Evolutionary conservation across 2,888 invertebrate genomes (phyloP).

Genomic region (Leptogaster cylindrica): DNA sequence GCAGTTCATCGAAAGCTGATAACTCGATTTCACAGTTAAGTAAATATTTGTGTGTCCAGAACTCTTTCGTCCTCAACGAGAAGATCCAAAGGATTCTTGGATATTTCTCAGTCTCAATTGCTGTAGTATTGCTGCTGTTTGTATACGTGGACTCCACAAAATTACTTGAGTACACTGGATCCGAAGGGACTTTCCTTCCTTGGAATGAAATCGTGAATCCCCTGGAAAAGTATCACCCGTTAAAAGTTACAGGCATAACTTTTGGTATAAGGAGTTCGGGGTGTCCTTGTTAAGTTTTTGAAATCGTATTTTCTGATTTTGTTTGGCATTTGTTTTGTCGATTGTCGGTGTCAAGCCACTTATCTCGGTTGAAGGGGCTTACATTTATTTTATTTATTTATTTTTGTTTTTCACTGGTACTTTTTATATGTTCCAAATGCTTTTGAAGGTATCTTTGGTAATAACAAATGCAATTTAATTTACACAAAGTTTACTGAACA

Average conservation of each 20-base stretch:
- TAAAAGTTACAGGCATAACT: slow-evolving; percentile 29
- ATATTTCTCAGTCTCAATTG: slow-evolving; percentile 15
- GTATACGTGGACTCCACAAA: slow-evolving; percentile 24
- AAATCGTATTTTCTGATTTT: slow-evolving; percentile 32
- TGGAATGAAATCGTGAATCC: neutral
- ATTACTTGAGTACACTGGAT: slow-evolving; percentile 20
- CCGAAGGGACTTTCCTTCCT: neutral
- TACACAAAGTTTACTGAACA: too few species aligned
- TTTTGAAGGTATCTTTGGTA: too few species aligned
- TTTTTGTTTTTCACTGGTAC: too few species aligned
- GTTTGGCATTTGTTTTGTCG: slow-evolving; percentile 15
- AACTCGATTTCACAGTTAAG: slow-evolving; percentile 39
- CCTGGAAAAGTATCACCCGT: neutral
- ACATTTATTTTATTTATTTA: too few species aligned
- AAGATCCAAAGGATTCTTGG: too few species aligned
- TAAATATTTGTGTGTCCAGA: slow-evolving; percentile 37
- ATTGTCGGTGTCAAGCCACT: neutral
- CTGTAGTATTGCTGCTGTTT: slow-evolving; percentile 29
- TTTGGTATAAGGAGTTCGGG: too few species aligned
- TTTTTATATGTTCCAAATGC: too few species aligned
- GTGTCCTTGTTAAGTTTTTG: slow-evolving; percentile 20
- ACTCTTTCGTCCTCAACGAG: slow-evolving; percentile 27
- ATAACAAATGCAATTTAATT: too few species aligned
- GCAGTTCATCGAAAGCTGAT: slow-evolving; percentile 39
- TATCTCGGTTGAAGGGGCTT: slow-evolving; percentile 3